Evolutionary conservation across 2,888 invertebrate genomes (phyloP), one percentile per base, ranked within the genome.

Genomic region (Nephrotoma guestfalica): DNA sequence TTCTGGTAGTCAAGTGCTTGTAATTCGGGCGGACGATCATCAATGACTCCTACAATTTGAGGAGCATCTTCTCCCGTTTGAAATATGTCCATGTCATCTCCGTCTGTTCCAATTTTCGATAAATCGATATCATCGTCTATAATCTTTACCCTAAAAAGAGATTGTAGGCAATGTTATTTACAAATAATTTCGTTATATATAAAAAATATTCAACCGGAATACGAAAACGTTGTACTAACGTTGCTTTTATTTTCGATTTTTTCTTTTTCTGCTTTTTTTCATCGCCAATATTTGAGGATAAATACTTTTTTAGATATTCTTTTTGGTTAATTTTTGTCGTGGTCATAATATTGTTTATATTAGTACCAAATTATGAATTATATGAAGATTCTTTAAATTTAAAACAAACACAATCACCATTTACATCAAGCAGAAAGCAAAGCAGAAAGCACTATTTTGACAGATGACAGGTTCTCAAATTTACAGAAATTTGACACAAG

Each of bases 11-110:
- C 88, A 6, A 87, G 87, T 41, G 88, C 87, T 83, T 87, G 91
- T 9, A 96, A 89, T 88, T 95, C 94, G 86, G 94, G 93, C 0
- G 96, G 95, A 88, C 96, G 91, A 85, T 98, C 97, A 90, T 98
- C 98, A 86, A 97, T 93, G 86, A 98, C 93, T 0, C 96, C 97
- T 0, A 96, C 98, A 88, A 98, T 95, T 90, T 96, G 96, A 0
- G 98, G 98, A 0, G 96, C 97, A 90, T 98, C 97, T 89, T 98
- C 98, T n/a, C 93, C 94, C 0, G 94, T 93, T 86, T 95, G 93
- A 85, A 94, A 93, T 2, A 96, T 93, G 86, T 96, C 94, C 0
- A 94, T 90, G 0, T 94, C 91, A 45, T 94, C 92, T 83, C 91
- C 90, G 15, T 90, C 88, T 15, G 86, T 86, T 2, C 88, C 88